Evolutionary conservation across 2,797 vertebrate genomes (phyloP), one percentile per base, ranked within the genome.

Genomic region (Melanogrammus aeglefinus): DNA sequence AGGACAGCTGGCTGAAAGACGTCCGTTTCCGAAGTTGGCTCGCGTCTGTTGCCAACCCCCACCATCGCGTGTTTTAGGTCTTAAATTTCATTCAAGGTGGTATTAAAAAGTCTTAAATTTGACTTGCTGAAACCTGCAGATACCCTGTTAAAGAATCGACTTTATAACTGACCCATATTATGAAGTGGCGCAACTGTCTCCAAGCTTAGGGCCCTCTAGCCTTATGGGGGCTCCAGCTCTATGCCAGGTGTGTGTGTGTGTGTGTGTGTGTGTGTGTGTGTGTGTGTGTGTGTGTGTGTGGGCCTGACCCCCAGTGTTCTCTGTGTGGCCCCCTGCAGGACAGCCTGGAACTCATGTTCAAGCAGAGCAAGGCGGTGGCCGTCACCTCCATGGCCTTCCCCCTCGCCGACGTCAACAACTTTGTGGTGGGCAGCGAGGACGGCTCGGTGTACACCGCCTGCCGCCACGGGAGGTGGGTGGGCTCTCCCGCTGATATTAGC

Each of bases 351-450:
- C 93, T 99, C 84, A 95, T 99, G 83, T 98, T 98, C 90, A 99
- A 99, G 85, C 98, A 99, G 90, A 97, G 96, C 86, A 99, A 99
- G 87, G 95, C 98, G 0, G 98, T 99, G 84, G 97, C 98, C 18
- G 98, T 99, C 78, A 99, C 98, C 79, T 98, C 96, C 89, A 98
- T 99, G 98, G 96, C 97, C 14, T 99, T 99, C 88, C 98, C 98
- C 84, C 86, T 98, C 78, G 98, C 96, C 66, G 97, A 99, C 13
- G 98, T 99, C 77, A 99, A 99, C 93, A 99, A 99, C 92, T 99
- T 99, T 83, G 97, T 99, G 78, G 98, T 99, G 88, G 98, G 98
- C 78, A 99, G 98, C 76, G 98, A 99, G 90, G 98, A 99, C 81
- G 98, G 98, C 76, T 99, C 97, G 0, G 96, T 99, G 79, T 99